Evolutionary conservation across 1,140 invertebrate genomes (phyloP).

Genomic region (Myzus persicae): DNA sequence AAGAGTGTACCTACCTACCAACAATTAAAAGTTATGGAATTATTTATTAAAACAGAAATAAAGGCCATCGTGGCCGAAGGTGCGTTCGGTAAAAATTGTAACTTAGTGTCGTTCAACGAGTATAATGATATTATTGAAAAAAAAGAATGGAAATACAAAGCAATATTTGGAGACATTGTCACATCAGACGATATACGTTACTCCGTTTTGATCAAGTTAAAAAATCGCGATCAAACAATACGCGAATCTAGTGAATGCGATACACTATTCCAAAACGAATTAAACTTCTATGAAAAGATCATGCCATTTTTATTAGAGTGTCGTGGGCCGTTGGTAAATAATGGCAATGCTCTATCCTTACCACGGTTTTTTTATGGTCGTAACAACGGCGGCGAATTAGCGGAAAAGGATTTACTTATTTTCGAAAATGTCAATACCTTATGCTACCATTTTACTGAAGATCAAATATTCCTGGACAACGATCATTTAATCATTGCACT

Average conservation of each 20-base stretch:
- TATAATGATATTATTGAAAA: neutral
- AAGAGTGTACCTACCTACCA: neutral
- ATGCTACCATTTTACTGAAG: neutral
- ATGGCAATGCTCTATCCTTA: neutral
- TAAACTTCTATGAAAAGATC: conserved; percentile 34
- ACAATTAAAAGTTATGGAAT: neutral
- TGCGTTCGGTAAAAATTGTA: neutral
- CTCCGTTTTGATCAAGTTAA: conserved; percentile 33
- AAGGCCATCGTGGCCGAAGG: neutral
- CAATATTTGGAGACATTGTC: conserved; percentile 21
- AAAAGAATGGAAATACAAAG: neutral
- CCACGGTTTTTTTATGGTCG: conserved; percentile 37
- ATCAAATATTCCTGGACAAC: conserved; percentile 22
- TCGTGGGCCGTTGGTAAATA: neutral
- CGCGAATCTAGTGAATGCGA: neutral
- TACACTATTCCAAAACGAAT: conserved; percentile 50
- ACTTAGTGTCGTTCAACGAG: conserved; percentile 41
- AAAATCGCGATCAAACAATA: neutral
- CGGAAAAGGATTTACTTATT: conserved; percentile 39
- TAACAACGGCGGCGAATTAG: neutral
- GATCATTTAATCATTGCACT: conserved; percentile 49
- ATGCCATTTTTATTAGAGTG: neutral
- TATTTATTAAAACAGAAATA: neutral
- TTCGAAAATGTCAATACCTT: conserved; percentile 36
- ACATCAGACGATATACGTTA: neutral